These are phyloP conservation scores for Drosophila kanapiae DNA, from an alignment of 1,140 invertebrate genomes.

Conservation along the genomic window DNA sequence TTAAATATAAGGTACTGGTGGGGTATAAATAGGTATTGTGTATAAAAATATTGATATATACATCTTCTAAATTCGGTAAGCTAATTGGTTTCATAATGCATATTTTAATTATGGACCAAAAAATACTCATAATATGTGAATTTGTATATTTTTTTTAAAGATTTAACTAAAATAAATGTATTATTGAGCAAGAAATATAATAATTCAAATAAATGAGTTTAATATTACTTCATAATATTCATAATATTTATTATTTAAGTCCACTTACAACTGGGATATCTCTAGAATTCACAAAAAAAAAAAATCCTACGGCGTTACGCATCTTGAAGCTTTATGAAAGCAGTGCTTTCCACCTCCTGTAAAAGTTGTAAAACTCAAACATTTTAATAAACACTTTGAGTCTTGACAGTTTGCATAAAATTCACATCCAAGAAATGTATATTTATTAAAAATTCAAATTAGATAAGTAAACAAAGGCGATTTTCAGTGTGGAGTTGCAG, in stretches of 20 bases:
- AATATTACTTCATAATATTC: too few relatives aligned
- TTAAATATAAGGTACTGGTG: background rate
- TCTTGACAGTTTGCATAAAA: background rate
- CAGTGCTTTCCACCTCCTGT: too few relatives aligned
- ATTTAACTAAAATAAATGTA: too few relatives aligned
- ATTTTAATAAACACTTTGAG: background rate
- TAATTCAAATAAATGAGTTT: background rate
- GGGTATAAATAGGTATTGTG: background rate
- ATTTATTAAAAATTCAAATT: background rate
- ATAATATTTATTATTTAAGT: too few relatives aligned
- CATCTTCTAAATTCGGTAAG: background rate
- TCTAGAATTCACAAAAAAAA: too few relatives aligned
- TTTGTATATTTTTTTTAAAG: too few relatives aligned
- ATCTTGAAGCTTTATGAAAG: too few relatives aligned
- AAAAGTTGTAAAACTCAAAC: too few relatives aligned
- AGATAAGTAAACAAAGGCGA: background rate
- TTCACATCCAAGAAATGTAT: background rate
- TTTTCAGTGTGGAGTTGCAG: slow-evolving; percentile 2
- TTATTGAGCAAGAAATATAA: background rate
- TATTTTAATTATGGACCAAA: background rate
- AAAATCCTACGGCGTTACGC: too few relatives aligned
- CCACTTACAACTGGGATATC: too few relatives aligned
- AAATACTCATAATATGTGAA: too few relatives aligned
- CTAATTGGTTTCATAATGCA: background rate
- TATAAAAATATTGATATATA: background rate